Base-by-base conservation (phyloP, 1,140 invertebrate genomes). In the Drepana arcuata region DNA sequence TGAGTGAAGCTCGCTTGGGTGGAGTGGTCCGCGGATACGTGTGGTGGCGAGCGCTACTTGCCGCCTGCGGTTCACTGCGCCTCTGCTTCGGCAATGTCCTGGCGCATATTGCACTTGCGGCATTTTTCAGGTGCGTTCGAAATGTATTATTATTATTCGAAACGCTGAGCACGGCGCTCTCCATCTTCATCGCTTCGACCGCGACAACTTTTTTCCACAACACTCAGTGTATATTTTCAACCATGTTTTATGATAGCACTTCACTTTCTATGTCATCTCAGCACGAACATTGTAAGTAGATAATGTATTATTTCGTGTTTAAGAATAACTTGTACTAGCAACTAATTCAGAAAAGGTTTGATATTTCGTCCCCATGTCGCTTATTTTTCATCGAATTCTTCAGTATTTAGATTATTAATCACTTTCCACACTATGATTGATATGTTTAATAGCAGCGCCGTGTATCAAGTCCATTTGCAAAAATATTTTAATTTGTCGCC, bases 11-110 rank as follows among this genome's bases (percentile, higher is more conserved):
- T 15, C 74, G 61, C 48, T 72, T 74, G 7, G 68, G 57, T 14
- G 69, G 56, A 24, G 71, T 64, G n/a, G 70, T 61, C n/a, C 74
- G 62, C 7, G 82, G 82, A 45, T 84, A 84, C 0, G 82, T 84
- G 49, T 82, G 71, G 31, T 80, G 79, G 5, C 58, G 61, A 16
- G 63, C 50, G 12, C 58, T 52, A 35, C 50, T 63, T 21, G 51
- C 21, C 9, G 52, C 41, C 1, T 48, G 38, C 18, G 55, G 29
- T 26, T 80, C 68, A 21, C 38, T 65, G 38, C 74, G 68, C 39
- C 73, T 62, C 34, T 74, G 59, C 48, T 78, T 80, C 3, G 77
- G 72, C 44, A 83, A 42, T 5, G 74, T 78, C 26, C 75, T 52
- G 2, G 80, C 66, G 58, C 80, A 83, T 29, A 84, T 45, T 2